Evolutionary conservation across 1,140 invertebrate genomes (phyloP).

Genomic region (Aphelenchoides besseyi): DNA sequence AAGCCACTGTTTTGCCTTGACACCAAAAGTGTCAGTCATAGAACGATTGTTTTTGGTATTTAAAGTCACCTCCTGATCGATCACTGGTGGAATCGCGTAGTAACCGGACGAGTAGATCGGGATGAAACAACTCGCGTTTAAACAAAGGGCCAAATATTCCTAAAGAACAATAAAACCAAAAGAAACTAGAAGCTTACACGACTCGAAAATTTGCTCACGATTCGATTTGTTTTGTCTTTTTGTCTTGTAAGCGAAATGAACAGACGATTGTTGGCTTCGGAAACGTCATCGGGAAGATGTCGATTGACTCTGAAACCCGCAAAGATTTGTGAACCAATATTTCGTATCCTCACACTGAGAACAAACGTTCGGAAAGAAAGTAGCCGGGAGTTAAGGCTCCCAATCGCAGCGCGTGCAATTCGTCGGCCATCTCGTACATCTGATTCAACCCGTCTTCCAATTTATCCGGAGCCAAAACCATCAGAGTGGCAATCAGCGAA

Average conservation of each 20-base stretch:
- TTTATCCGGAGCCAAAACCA: slow-evolving; percentile 46
- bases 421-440: slow-evolving; percentile 56
- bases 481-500: slow-evolving; percentile 52
- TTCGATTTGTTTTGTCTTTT: slow-evolving; percentile 36
- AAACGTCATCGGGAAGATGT: slow-evolving; percentile 50
- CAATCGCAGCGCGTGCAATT: slow-evolving; percentile 28
- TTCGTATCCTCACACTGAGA: slow-evolving; percentile 22
- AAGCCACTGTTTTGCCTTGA: too few species aligned
- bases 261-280: slow-evolving; percentile 34
- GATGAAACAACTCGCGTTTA: slow-evolving; percentile 64
- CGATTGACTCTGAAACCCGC: slow-evolving; percentile 34
- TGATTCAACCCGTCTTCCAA: slow-evolving; percentile 46
- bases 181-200: slow-evolving; percentile 6
- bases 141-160: slow-evolving; percentile 50
- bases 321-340: neutral
- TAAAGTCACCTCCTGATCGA: slow-evolving; percentile 59
- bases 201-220: slow-evolving; percentile 34
- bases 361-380: slow-evolving; percentile 45
- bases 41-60: too few species aligned
- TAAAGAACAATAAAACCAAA: neutral
- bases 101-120: slow-evolving; percentile 63
- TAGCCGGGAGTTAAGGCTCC: slow-evolving; percentile 61
- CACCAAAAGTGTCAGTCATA: too few species aligned
- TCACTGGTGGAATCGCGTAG: slow-evolving; percentile 54
- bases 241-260: slow-evolving; percentile 52